Percentiles rank a stretch among this genome's conserved stretches.
Conservation (phyloP, 2,113 vertebrate genomes). For the Chrysochloris asiatica region DNA sequence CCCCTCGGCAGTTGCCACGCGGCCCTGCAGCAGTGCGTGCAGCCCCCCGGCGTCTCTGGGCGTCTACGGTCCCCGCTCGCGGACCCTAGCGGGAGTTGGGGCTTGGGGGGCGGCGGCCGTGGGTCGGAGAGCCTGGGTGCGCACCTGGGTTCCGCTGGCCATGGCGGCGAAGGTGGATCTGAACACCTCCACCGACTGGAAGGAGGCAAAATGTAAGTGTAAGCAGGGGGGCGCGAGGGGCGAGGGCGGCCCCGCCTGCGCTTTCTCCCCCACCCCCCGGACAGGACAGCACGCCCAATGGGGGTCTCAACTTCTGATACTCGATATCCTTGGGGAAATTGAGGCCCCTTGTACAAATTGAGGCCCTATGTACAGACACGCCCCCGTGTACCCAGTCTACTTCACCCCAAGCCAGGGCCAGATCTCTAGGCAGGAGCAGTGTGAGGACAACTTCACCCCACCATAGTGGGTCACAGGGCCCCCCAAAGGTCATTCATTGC, state of each 20-base stretch:
- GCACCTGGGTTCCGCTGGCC: constrained; percentile 70
- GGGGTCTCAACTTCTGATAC: not conserved
- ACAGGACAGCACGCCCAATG: not conserved
- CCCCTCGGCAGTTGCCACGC: constrained; percentile 16
- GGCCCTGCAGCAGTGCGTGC: constrained; percentile 43
- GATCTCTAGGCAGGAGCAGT: not conserved
- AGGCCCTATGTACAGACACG: not conserved
- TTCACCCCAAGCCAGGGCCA: not conserved
- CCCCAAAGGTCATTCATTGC: not conserved
- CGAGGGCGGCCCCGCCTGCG: constrained; percentile 31
- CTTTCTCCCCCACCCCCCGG: no score
- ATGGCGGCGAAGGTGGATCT: constrained; percentile 83
- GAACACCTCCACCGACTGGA: constrained; percentile 82
- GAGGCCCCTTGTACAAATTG: not conserved
- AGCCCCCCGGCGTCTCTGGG: constrained; percentile 10
- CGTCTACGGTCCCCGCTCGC: not conserved
- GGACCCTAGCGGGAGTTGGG: constrained; percentile 62
- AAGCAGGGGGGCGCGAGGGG: constrained; percentile 4
- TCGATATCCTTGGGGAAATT: not conserved
- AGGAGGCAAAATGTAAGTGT: constrained; percentile 83
- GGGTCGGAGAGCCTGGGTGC: constrained; percentile 60
- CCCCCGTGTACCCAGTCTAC: not conserved
- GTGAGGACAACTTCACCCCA: not conserved
- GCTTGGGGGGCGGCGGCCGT: constrained; percentile 62
- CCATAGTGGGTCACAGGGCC: not conserved